These are phyloP conservation scores for Merodon equestris DNA, from an alignment of 2,888 invertebrate genomes.

Conservation along the genomic window DNA sequence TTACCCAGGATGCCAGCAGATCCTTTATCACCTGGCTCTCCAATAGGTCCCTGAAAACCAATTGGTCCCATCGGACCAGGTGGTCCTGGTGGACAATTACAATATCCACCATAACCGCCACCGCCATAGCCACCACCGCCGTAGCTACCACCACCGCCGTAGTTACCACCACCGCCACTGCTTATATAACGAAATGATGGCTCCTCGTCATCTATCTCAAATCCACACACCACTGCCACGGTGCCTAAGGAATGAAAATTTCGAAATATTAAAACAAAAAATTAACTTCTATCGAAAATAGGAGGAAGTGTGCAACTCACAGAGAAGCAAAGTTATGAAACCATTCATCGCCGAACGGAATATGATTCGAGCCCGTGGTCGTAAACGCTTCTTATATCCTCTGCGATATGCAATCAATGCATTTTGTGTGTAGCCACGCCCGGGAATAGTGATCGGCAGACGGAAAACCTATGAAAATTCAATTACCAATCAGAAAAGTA, in stretches of 20 bases:
- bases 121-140: neutral
- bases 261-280: neutral
- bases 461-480: neutral
- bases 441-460: neutral
- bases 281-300: neutral
- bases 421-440: neutral
- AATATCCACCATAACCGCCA: constrained; percentile 10
- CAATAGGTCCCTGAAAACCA: constrained; percentile 38
- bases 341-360: constrained; percentile 47
- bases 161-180: neutral
- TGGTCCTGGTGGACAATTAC: constrained; percentile 49
- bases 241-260: constrained; percentile 22
- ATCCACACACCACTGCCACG: constrained; percentile 22
- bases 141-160: neutral
- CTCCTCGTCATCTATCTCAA: neutral
- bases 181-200: neutral
- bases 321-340: constrained; percentile 41
- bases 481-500: constrained; percentile 20
- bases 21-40: constrained; percentile 47
- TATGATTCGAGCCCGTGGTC: constrained; percentile 26
- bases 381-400: constrained; percentile 51
- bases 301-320: constrained; percentile 24
- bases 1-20: constrained; percentile 16
- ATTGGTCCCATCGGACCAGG: constrained; percentile 44
- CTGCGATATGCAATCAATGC: neutral